These are phyloP conservation scores for Drosophila watanabei DNA, from an alignment of 1,140 invertebrate species.

Conservation along the genomic window DNA sequence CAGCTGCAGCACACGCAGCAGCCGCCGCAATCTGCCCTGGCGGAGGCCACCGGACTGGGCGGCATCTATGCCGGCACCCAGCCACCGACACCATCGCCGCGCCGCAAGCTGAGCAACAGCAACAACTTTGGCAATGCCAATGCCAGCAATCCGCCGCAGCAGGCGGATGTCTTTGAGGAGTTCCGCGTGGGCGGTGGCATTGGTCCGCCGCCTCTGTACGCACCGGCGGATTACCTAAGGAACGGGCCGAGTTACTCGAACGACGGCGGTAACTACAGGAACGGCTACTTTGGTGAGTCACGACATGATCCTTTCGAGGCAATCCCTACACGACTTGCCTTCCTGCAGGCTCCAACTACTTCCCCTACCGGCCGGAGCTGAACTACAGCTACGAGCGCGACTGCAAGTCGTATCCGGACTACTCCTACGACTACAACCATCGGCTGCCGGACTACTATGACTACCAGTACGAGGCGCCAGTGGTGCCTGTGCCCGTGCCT, in stretches of 20 bases:
- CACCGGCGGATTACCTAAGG: constrained; percentile 86
- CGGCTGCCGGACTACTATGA: constrained; percentile 82
- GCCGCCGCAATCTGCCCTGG: constrained; percentile 1
- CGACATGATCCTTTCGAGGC: background rate
- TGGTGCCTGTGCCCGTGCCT: constrained; percentile 24
- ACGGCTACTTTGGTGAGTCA: constrained; percentile 79
- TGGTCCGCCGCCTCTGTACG: constrained; percentile 72
- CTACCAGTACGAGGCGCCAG: constrained; percentile 69
- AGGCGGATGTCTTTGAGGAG: constrained; percentile 58
- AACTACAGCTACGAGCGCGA: constrained; percentile 81
- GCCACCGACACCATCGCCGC: constrained; percentile 90
- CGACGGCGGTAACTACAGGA: constrained; percentile 75
- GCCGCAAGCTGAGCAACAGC: constrained; percentile 89
- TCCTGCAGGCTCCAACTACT: constrained; percentile 79
- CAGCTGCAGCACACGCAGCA: constrained; percentile 44
- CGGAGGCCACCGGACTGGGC: constrained; percentile 82
- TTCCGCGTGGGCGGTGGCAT: constrained; percentile 72
- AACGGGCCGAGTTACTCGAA: constrained; percentile 83
- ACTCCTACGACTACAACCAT: constrained; percentile 83
- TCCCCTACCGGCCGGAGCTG: constrained; percentile 81
- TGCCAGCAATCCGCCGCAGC: background rate
- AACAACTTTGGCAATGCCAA: constrained; percentile 62
- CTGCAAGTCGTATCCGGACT: constrained; percentile 85
- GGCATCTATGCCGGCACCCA: constrained; percentile 80
- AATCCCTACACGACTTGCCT: background rate